Percentiles rank a stretch among this genome's conserved stretches.
Conservation (phyloP, 1,140 invertebrate genomes). For the Tetramorium alpestre region DNA sequence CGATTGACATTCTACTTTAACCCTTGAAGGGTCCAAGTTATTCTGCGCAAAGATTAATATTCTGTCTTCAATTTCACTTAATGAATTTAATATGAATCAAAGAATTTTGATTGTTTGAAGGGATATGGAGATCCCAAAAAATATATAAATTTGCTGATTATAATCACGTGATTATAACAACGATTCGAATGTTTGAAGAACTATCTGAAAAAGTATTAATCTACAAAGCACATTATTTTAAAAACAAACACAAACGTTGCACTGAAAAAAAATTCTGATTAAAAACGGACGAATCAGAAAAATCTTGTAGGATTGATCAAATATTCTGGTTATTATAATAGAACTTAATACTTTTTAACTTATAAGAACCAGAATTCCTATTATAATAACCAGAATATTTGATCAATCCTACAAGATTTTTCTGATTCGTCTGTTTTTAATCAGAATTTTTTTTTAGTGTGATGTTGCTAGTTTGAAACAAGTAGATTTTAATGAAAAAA, state of each 20-base stretch:
- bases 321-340: no score
- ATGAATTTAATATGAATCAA: neutral
- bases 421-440: no score
- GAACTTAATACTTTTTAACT: no score
- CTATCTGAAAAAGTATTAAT: neutral
- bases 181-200: neutral
- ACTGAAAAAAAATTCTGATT: no score
- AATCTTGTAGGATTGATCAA: no score
- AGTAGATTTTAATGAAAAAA: neutral
- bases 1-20: neutral
- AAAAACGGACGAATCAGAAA: no score
- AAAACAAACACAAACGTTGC: neutral
- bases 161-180: neutral
- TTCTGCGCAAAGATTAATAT: neutral
- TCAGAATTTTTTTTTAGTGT: no score
- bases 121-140: neutral
- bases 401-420: no score
- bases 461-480: neutral
- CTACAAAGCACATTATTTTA: neutral
- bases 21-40: neutral
- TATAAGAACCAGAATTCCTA: no score
- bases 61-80: neutral
- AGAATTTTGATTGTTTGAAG: neutral
- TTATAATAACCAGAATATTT: no score
- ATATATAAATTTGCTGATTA: neutral